phyloP scores from a whole-genome alignment of 2,888 invertebrate species.

The Hydraecia micacea region DNA sequence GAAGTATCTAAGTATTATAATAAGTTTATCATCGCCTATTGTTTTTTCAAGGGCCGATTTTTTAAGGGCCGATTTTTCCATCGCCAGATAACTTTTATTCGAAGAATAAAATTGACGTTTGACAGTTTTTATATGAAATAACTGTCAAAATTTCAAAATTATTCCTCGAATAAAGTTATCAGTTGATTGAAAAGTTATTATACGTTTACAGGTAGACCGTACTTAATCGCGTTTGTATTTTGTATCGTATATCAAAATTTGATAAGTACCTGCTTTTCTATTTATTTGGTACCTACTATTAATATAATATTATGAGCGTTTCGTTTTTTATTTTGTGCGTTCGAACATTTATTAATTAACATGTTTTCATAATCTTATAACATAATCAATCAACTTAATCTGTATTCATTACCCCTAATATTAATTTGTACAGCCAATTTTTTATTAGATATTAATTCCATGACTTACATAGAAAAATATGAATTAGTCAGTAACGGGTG shows the following conservation, averaged over 20 bases:
- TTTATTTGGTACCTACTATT: not conserved
- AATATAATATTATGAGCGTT: not conserved
- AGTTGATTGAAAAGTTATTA: too few relatives aligned
- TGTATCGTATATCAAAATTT: not conserved
- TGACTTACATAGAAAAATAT: conserved; percentile 12
- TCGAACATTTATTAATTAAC: conserved; percentile 16
- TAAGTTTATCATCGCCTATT: not conserved
- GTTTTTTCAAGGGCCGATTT: too few relatives aligned
- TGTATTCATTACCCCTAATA: conserved; percentile 18
- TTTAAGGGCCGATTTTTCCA: too few relatives aligned
- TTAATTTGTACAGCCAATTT: not conserved
- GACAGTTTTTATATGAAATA: too few relatives aligned
- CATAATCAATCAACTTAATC: conserved; percentile 38
- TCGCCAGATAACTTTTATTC: too few relatives aligned
- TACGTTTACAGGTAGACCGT: not conserved
- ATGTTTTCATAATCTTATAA: conserved; percentile 22
- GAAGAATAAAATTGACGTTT: too few relatives aligned
- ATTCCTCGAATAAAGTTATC: too few relatives aligned
- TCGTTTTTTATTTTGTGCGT: not conserved
- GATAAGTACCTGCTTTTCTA: too few relatives aligned
- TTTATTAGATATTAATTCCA: conserved; percentile 25
- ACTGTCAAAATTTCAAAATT: too few relatives aligned
- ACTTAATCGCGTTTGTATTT: not conserved
- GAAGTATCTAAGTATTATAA: not conserved
- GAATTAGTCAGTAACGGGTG: conserved; percentile 14